Percentiles rank a stretch among this genome's conserved stretches.
phyloP scores from a whole-genome alignment of 2,888 invertebrate species.

The Acleris holmiana region DNA sequence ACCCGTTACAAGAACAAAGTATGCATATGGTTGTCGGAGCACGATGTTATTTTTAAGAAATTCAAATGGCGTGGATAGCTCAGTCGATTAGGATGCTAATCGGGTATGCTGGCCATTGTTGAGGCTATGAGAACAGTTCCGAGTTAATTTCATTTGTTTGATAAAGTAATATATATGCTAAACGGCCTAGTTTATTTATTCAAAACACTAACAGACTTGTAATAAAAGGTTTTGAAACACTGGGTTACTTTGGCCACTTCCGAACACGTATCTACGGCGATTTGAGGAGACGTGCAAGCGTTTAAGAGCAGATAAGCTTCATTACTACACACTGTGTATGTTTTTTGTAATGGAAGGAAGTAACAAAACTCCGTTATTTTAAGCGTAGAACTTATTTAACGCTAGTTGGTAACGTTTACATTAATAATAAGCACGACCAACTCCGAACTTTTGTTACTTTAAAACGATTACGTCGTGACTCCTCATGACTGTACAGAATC shows the following conservation, averaged over 20 bases:
- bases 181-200: slow-evolving; percentile 29
- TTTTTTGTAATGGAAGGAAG: no score
- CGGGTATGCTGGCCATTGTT: slow-evolving; percentile 33
- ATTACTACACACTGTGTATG: no score
- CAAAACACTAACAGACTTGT: slow-evolving; percentile 20
- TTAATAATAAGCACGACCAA: background rate
- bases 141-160: slow-evolving; percentile 32
- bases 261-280: slow-evolving; percentile 17
- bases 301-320: no score
- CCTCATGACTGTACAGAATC: background rate
- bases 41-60: slow-evolving; percentile 21
- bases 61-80: slow-evolving; percentile 30
- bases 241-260: slow-evolving; percentile 20
- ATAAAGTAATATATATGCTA: slow-evolving; percentile 34
- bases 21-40: slow-evolving; percentile 13
- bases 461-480: background rate
- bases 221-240: slow-evolving; percentile 29
- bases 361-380: no score
- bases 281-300: slow-evolving; percentile 6
- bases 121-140: slow-evolving; percentile 35
- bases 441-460: background rate
- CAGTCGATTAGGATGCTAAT: slow-evolving; percentile 42
- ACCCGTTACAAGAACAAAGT: slow-evolving; percentile 21
- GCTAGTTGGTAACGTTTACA: background rate
- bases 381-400: no score